These are phyloP conservation scores for Halictus quadricinctus DNA, from an alignment of 2,888 invertebrate genomes.

Conservation along the genomic window DNA sequence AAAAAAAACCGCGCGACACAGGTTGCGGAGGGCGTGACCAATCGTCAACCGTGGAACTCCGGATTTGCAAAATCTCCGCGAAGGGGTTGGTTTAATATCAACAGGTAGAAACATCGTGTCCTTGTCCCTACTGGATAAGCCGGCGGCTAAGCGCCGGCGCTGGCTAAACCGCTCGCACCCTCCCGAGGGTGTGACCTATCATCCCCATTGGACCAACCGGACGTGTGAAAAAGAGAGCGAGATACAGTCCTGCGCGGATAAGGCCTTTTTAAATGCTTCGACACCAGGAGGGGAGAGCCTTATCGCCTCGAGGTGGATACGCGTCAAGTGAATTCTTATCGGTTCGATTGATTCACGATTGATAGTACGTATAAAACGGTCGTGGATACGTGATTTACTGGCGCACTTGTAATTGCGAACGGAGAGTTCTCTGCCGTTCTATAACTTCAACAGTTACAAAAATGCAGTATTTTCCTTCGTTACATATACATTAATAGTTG, in stretches of 20 bases:
- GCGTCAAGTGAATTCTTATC: conserved; percentile 15
- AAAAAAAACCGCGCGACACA: conserved; percentile 17
- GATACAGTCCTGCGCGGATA: conserved; percentile 75
- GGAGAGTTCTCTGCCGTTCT: background rate
- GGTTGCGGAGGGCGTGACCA: conserved; percentile 76
- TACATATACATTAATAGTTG: too few relatives aligned
- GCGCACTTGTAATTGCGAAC: background rate
- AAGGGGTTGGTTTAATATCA: conserved; percentile 81
- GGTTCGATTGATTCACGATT: background rate
- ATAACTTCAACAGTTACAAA: too few relatives aligned
- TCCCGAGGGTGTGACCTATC: conserved; percentile 80
- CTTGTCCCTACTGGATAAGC: conserved; percentile 80
- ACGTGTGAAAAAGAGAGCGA: conserved; percentile 77
- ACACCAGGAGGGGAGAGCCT: conserved; percentile 44
- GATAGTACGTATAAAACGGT: background rate
- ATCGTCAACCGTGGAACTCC: conserved; percentile 60
- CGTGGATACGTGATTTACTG: background rate
- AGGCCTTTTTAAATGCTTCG: conserved; percentile 61
- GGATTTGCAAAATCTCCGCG: conserved; percentile 80
- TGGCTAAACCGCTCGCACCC: conserved; percentile 81
- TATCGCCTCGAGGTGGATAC: conserved; percentile 2
- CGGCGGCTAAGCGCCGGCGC: conserved; percentile 81
- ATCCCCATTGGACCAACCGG: conserved; percentile 77
- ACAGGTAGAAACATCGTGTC: conserved; percentile 78
- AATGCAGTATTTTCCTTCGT: too few relatives aligned